Base-by-base conservation (phyloP, 2,888 invertebrate species). In the Acrobasis consociella region DNA sequence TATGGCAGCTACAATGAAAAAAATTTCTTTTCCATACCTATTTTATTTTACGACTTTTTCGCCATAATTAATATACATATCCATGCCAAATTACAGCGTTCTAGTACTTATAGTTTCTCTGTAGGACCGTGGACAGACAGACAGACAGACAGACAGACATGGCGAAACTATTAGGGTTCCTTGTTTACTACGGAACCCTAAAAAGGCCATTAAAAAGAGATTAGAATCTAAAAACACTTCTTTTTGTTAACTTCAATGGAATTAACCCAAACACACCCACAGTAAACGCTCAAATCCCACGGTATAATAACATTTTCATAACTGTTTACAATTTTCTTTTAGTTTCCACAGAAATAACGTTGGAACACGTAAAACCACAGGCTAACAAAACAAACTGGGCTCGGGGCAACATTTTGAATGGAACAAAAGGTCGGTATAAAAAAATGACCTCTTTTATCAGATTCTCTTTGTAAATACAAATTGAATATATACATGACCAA, bases 401-500 rank as follows among this genome's bases (percentile, higher is more conserved):
- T 64, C 58, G 16, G 56, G 17, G 55, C 55, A 64, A 67, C 62
- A 63, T 65, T 65, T 62, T 52, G 58, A 51, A 51, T 50, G 16
- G 52, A 65, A 66, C 67, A 69, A 69, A 66, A 66, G 65, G 56
- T 22, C 49, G 17, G 66, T 58, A 64, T 62, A 64, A 64, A 69
- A 66, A 50, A 55, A 38, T 60, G 53, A 63, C 50, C 60, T 52
- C 64, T 50, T 69, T 69, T 66, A 65, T 67, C 64, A 65, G 67
- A 66, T 49, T 42, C 31, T 46, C 49, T 62, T 60, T 60, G 50
- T 38, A 15, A 15, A 11, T 50, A 58, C 13, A 58, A 58, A 58
- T 68, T 66, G 66, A 66, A 68, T 69, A 67, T 66, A 65, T 67
- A 64, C 62, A 65, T 56, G 56, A 62, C 42, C 52, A 62, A 64